phyloP scores from a whole-genome alignment of 2,113 vertebrate species.

The Pterocles gutturalis region DNA sequence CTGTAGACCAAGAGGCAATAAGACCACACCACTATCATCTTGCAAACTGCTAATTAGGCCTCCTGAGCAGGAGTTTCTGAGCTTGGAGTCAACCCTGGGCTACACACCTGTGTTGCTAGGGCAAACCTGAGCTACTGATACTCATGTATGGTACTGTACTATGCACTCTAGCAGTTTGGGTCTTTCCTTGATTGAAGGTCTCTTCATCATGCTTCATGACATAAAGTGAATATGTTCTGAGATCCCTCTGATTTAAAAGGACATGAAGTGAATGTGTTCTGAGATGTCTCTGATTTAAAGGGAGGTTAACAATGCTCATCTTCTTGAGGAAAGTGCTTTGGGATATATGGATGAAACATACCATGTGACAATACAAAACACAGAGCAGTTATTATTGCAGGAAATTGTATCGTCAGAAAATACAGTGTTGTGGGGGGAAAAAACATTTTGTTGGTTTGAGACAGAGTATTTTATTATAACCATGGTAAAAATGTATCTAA shows the following conservation, averaged over 20 bases:
- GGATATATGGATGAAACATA: neutral
- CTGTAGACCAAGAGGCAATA: neutral
- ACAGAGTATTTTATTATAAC: neutral
- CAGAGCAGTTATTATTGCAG: neutral
- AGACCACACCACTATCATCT: neutral
- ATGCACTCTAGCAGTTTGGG: neutral
- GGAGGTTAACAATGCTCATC: neutral
- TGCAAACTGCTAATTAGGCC: neutral
- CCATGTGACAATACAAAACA: neutral
- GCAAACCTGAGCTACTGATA: neutral
- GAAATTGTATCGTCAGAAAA: neutral
- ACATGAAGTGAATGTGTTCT: neutral
- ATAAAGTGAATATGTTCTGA: neutral
- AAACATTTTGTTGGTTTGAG: neutral
- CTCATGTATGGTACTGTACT: neutral
- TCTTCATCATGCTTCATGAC: neutral
- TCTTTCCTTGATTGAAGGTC: neutral
- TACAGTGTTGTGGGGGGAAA: neutral
- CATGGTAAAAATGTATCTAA: neutral
- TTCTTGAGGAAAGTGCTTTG: neutral
- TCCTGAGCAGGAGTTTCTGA: neutral
- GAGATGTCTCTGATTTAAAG: neutral
- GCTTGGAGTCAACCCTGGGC: neutral
- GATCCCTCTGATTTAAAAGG: neutral
- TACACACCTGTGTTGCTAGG: neutral